A percentile compares a stretch with the other conserved stretches of the same genome.
Evolutionary conservation across 2,888 invertebrate genomes (phyloP).

Genomic region (Idaea aversata): DNA sequence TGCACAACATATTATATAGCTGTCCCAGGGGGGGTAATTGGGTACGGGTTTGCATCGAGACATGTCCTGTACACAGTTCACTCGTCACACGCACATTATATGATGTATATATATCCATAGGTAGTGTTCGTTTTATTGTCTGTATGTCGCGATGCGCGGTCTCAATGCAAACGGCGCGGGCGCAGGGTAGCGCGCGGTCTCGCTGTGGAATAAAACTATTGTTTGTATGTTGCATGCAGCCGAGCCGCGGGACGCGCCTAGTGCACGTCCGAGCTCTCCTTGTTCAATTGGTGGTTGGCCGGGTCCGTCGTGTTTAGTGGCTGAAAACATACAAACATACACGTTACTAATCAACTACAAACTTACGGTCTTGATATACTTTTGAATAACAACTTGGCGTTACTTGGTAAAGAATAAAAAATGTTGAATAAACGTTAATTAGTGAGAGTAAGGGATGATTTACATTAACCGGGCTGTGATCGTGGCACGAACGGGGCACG

Average conservation of each 20-base stretch:
- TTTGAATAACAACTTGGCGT: too few species aligned
- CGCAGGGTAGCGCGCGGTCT: constrained; percentile 36
- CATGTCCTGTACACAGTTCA: constrained; percentile 18
- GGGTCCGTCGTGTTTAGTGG: constrained; percentile 91
- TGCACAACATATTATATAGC: constrained; percentile 41
- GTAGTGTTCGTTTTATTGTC: background rate
- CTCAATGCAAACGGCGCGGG: constrained; percentile 60
- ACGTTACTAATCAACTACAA: background rate
- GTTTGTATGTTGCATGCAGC: constrained; percentile 57
- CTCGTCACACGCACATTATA: background rate
- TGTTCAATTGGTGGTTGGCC: constrained; percentile 88
- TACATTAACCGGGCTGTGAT: too few species aligned
- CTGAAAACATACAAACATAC: constrained; percentile 67
- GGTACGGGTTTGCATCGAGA: constrained; percentile 37
- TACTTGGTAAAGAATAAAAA: too few species aligned
- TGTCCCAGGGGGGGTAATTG: constrained; percentile 50
- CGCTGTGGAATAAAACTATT: constrained; percentile 70
- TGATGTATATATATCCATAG: background rate
- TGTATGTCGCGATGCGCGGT: constrained; percentile 27
- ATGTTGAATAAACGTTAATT: too few species aligned
- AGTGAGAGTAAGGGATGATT: too few species aligned
- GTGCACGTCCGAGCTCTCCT: constrained; percentile 92
- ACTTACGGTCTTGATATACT: background rate
- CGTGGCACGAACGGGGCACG: too few species aligned
- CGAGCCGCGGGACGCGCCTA: constrained; percentile 62